Evolutionary conservation across 1,140 invertebrate genomes (phyloP).

Genomic region (Heliothis virescens): DNA sequence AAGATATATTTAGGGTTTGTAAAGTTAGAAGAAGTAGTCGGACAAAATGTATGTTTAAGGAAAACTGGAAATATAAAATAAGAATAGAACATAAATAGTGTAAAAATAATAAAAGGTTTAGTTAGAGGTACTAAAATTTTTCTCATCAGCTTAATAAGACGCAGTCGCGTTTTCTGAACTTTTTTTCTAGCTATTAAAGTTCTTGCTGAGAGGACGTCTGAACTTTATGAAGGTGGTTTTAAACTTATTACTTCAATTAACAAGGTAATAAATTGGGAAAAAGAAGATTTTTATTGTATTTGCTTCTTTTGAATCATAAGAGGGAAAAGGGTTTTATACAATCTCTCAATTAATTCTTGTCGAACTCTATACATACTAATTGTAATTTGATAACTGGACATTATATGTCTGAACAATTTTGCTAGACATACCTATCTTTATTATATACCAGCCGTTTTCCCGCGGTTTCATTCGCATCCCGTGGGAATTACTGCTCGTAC

Average conservation of each 20-base stretch:
- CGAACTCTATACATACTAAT: too few relatives aligned
- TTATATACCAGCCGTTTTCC: too few relatives aligned
- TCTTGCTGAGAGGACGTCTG: neutral
- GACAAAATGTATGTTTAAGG: neutral
- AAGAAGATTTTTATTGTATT: neutral
- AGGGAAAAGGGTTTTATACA: too few relatives aligned
- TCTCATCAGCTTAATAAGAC: conserved; percentile 3
- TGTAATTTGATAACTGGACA: too few relatives aligned
- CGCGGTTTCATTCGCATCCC: too few relatives aligned
- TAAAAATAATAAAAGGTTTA: neutral
- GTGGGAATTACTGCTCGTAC: too few relatives aligned
- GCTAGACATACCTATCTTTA: too few relatives aligned
- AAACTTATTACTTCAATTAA: neutral
- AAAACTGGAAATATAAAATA: neutral
- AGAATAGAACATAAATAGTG: neutral
- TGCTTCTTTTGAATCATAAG: too few relatives aligned
- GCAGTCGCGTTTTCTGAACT: neutral
- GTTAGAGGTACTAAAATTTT: neutral
- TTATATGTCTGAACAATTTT: too few relatives aligned
- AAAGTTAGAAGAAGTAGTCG: conserved; percentile 13
- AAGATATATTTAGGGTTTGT: neutral
- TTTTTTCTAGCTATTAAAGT: neutral
- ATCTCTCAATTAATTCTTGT: too few relatives aligned
- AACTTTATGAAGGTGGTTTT: neutral
- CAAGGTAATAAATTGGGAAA: neutral